A percentile compares a stretch with the other conserved stretches of the same genome.
Evolutionary conservation across 2,888 invertebrate species (phyloP).

Genomic region (Copidosoma aretas): DNA sequence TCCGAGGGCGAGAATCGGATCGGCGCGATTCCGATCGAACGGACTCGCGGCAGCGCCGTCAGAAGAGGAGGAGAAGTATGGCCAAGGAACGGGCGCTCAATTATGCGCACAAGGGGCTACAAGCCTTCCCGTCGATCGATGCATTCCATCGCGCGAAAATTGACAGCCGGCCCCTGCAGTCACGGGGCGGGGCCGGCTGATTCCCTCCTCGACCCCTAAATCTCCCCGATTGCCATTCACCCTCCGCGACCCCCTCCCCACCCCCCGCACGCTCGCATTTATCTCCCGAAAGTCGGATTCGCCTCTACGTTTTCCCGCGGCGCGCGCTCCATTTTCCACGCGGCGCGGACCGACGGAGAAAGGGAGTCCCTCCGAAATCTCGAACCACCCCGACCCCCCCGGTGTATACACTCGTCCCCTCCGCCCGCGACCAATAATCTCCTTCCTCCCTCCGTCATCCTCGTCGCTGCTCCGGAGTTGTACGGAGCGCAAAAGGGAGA

Average conservation of each 20-base stretch:
- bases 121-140: background rate
- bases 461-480: no score
- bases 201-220: no score
- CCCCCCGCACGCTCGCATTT: background rate
- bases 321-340: slow-evolving; percentile 14
- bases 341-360: background rate
- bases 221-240: no score
- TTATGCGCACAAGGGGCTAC: no score
- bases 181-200: no score
- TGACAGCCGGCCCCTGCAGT: no score
- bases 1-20: no score
- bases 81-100: background rate
- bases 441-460: slow-evolving; percentile 28
- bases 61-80: background rate
- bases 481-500: slow-evolving; percentile 36
- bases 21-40: no score
- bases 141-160: background rate
- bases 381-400: no score
- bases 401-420: background rate
- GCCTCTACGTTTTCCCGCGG: background rate
- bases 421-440: background rate
- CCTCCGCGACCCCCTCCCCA: background rate
- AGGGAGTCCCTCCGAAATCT: background rate
- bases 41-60: no score
- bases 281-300: slow-evolving; percentile 8